A percentile compares a stretch with the other conserved stretches of the same genome.
Conservation (phyloP, 2,113 vertebrate genomes). For the Tupaia tana region DNA sequence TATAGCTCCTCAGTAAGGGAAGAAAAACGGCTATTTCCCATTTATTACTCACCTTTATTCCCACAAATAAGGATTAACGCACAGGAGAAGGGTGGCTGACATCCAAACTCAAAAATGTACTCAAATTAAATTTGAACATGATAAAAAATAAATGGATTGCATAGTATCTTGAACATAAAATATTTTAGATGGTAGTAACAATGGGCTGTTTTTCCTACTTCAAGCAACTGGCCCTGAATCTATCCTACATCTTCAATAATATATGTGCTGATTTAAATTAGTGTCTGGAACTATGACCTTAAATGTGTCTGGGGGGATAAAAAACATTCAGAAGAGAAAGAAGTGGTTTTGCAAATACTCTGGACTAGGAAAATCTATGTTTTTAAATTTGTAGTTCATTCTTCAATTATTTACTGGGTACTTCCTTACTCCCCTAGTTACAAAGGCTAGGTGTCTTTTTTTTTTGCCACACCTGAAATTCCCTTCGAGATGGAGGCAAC, state of each 20-base stretch:
- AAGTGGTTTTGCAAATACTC: background rate
- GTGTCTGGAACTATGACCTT: background rate
- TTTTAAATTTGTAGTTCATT: background rate
- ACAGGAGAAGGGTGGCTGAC: background rate
- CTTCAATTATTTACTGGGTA: background rate
- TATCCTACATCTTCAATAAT: background rate
- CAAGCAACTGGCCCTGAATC: background rate
- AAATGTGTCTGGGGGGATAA: background rate
- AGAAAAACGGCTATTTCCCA: background rate
- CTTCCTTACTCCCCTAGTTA: background rate
- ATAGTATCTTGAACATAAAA: constrained; percentile 42
- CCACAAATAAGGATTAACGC: background rate
- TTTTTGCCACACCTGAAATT: background rate
- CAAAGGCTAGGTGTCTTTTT: background rate
- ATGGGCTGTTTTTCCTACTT: constrained; percentile 22
- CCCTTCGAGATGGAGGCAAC: background rate
- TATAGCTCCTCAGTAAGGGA: background rate
- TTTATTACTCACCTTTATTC: background rate
- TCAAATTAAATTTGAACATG: constrained; percentile 8
- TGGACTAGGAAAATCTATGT: background rate
- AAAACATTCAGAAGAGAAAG: background rate
- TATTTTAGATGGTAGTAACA: background rate
- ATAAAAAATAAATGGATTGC: constrained; percentile 62
- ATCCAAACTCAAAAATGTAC: constrained; percentile 9
- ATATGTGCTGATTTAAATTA: background rate